Conservation (phyloP, 2,797 vertebrate species). For the Craterocephalus amniculus region DNA sequence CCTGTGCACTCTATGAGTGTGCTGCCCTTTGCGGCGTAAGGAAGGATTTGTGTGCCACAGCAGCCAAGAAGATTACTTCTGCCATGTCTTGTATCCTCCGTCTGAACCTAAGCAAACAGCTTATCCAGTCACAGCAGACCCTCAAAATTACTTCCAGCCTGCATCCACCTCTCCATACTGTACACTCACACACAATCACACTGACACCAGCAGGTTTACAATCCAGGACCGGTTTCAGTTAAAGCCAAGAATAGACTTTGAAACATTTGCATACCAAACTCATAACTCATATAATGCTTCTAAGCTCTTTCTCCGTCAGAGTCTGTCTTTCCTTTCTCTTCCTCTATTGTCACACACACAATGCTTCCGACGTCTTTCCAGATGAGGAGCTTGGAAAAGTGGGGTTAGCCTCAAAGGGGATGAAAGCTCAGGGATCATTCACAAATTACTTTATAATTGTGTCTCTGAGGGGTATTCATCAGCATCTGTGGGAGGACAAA, state of each 20-base stretch:
- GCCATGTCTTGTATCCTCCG: conserved; percentile 52
- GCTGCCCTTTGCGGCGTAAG: neutral
- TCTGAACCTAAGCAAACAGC: conserved; percentile 60
- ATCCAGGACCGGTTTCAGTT: neutral
- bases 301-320: conserved; percentile 18
- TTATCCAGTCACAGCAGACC: conserved; percentile 64
- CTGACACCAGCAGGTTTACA: conserved; percentile 10
- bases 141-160: conserved; percentile 43
- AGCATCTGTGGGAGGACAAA: conserved; percentile 32
- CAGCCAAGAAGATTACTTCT: conserved; percentile 53
- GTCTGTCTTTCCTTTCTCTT: conserved; percentile 17
- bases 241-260: conserved; percentile 28
- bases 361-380: conserved; percentile 51
- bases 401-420: conserved; percentile 46
- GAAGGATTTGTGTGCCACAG: conserved; percentile 47
- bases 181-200: conserved; percentile 15
- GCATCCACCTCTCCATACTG: conserved; percentile 9
- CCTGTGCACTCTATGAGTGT: neutral
- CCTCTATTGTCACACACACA: conserved; percentile 24
- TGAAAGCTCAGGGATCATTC: conserved; percentile 61
- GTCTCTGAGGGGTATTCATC: conserved; percentile 43
- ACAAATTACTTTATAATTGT: conserved; percentile 70
- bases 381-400: conserved; percentile 55
- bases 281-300: conserved; percentile 20
- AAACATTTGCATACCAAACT: conserved; percentile 46